Conservation (phyloP, 2,888 invertebrate species). For the Papilio demoleus region DNA sequence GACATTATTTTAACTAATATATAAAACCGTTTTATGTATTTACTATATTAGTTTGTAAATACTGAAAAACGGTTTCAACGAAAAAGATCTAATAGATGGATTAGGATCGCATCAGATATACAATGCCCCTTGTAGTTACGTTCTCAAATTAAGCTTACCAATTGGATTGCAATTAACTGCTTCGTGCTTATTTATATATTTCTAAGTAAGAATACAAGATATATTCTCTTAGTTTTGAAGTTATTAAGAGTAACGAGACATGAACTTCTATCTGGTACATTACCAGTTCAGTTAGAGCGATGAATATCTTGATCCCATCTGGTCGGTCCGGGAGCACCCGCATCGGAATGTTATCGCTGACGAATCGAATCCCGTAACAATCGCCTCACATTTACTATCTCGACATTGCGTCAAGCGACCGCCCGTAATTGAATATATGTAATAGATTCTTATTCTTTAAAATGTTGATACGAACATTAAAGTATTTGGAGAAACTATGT, state of each 20-base stretch:
- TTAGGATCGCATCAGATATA: too few relatives aligned
- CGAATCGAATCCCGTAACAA: slow-evolving; percentile 26
- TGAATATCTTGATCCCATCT: slow-evolving; percentile 53
- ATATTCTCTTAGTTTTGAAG: neutral
- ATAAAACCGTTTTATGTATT: too few relatives aligned
- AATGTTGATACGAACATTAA: neutral
- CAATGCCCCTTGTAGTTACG: too few relatives aligned
- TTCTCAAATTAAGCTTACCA: neutral
- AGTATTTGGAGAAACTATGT: neutral
- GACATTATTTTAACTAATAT: too few relatives aligned
- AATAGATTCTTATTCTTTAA: slow-evolving; percentile 1
- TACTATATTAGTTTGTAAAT: too few relatives aligned
- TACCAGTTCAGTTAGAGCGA: slow-evolving; percentile 54
- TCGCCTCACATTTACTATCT: slow-evolving; percentile 31
- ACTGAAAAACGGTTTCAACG: too few relatives aligned
- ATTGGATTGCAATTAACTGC: neutral
- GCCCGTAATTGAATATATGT: slow-evolving; percentile 6
- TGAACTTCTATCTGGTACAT: slow-evolving; percentile 52
- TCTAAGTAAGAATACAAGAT: too few relatives aligned
- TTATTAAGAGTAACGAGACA: slow-evolving; percentile 15
- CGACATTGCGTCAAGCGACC: slow-evolving; percentile 6
- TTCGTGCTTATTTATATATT: neutral
- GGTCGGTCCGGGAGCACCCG: slow-evolving; percentile 50
- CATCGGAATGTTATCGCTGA: slow-evolving; percentile 61
- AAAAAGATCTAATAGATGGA: too few relatives aligned